Base-by-base conservation (phyloP, 2,888 invertebrate genomes). In the Taphrorychus bicolor region DNA sequence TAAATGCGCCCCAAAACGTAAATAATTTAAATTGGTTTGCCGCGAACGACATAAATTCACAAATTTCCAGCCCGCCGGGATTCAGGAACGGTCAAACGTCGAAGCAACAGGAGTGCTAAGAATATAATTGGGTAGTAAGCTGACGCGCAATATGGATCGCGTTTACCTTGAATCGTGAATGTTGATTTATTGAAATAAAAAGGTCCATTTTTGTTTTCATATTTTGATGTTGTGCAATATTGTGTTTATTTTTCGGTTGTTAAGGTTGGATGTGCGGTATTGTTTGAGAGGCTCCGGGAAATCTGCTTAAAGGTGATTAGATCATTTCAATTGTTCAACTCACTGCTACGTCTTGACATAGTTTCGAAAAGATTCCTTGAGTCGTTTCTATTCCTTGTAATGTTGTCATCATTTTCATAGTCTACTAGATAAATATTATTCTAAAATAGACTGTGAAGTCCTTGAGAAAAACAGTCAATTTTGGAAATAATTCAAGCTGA, bases 11-110 rank as follows among this genome's bases (percentile, higher is more conserved):
- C 59, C 75, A 76, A 64, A 79, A 77, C 70, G 68, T 80, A 58
- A 82, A 78, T 73, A 79, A 78, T 71, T 67, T 81, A 53, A 81
- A 77, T 73, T 82, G 82, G 82, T 77, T 80, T 72, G 75, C 78
- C 66, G 75, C 78, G 66, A 77, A 72, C 69, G 82, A 82, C 69
- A 71, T 81, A 70, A 81, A 80, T 73, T 75, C 80, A 73, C 81
- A 82, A 71, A 82, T 83, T 65, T 78, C 81, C 52, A 82, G 81
- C 73, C 83, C 83, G 52, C 83, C 83, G 18, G 83, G 83, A 48
- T 83, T 83, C 76, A 77, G 83, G 75, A 79, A 77, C 70, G 76
- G 76, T 61, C 79, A 81, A 71, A 77, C 79, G 42, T 79, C 81
- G 64, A 81, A 82, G 74, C 82, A 82, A 70, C 71, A 71, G 32